A percentile compares a stretch with the other conserved stretches of the same genome.
Conservation (phyloP, 2,797 vertebrate species). For the Chelon auratus region DNA sequence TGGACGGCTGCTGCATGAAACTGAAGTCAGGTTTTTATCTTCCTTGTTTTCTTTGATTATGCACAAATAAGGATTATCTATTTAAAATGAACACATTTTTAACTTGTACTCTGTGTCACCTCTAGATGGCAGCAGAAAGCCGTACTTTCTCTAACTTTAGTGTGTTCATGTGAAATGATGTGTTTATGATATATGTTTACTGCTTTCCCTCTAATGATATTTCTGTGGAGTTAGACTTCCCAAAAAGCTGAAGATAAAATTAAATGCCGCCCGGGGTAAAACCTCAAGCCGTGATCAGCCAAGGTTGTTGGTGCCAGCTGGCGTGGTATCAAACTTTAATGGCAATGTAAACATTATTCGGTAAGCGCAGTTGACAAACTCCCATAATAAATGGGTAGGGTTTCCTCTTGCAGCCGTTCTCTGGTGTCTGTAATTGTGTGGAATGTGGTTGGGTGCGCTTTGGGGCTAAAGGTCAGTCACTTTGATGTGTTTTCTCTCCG, state of each 20-base stretch:
- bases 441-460: constrained; percentile 78
- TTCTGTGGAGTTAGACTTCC: background rate
- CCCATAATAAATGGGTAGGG: constrained; percentile 54
- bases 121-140: constrained; percentile 67
- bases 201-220: constrained; percentile 10
- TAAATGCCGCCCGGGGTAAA: constrained; percentile 21
- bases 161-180: background rate
- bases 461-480: constrained; percentile 78
- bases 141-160: background rate
- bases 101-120: background rate
- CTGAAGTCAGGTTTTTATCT: background rate
- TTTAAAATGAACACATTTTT: constrained; percentile 1
- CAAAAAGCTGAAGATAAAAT: constrained; percentile 20
- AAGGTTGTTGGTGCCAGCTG: constrained; percentile 38
- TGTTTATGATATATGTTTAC: background rate
- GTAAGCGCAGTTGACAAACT: constrained; percentile 31
- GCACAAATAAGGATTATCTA: background rate
- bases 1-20: background rate
- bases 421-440: constrained; percentile 77
- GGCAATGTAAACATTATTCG: constrained; percentile 56
- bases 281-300: background rate
- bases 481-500: constrained; percentile 76
- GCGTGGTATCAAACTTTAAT: constrained; percentile 50
- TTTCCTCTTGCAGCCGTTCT: constrained; percentile 53
- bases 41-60: background rate